A percentile compares a stretch with the other conserved stretches of the same genome.
Evolutionary conservation across 2,888 invertebrate species (phyloP).

Genomic region (Apamea epomidion): DNA sequence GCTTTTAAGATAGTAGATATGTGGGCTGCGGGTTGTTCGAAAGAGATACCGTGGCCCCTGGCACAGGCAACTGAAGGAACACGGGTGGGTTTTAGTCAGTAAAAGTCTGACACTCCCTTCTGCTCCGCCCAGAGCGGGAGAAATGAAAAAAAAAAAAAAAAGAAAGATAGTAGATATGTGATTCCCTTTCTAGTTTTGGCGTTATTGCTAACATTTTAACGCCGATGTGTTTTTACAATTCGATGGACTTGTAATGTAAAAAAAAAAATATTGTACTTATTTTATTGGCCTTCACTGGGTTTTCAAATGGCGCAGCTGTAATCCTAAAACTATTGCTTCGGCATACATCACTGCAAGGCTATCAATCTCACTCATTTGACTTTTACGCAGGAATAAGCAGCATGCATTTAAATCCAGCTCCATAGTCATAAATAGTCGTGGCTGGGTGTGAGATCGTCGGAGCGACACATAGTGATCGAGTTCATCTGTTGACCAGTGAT

Average conservation of each 20-base stretch:
- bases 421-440: constrained; percentile 46
- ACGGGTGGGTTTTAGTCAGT: too few species aligned
- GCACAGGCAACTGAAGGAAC: too few species aligned
- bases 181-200: too few species aligned
- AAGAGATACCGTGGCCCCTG: too few species aligned
- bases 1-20: too few species aligned
- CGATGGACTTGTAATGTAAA: background rate
- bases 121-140: too few species aligned
- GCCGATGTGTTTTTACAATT: background rate
- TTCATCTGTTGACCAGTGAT: constrained; percentile 65
- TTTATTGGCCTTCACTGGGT: background rate
- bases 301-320: background rate
- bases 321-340: constrained; percentile 43
- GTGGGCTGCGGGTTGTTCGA: too few species aligned
- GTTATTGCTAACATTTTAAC: background rate
- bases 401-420: constrained; percentile 32
- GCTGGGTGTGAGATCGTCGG: constrained; percentile 28
- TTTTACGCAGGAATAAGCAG: constrained; percentile 55
- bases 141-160: too few species aligned
- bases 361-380: constrained; percentile 53
- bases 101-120: too few species aligned
- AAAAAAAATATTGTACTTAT: too few species aligned
- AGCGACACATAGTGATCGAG: constrained; percentile 51
- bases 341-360: constrained; percentile 41
- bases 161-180: too few species aligned